Conservation (phyloP, 2,113 vertebrate genomes). For the Misgurnus mizolepis region DNA sequence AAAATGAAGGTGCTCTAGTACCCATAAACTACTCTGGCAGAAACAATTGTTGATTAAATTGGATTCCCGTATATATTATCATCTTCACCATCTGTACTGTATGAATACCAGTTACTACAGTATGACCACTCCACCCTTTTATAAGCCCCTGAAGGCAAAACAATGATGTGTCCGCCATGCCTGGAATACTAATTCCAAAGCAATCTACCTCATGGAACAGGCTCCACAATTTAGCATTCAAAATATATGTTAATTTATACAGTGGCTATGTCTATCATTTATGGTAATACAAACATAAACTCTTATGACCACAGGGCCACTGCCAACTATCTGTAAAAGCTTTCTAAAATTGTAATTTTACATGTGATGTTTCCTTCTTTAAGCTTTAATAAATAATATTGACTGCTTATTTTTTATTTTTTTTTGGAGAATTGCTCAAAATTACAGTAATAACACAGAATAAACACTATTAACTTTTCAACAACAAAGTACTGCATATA, state of each 20-base stretch:
- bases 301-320: conserved; percentile 25
- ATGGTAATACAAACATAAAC: conserved; percentile 49
- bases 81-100: background rate
- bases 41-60: background rate
- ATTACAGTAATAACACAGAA: background rate
- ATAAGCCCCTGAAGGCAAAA: conserved; percentile 35
- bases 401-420: too few relatives aligned
- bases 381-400: too few relatives aligned
- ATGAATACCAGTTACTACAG: conserved; percentile 16
- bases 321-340: conserved; percentile 29
- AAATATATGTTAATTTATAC: conserved; percentile 59
- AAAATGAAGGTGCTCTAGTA: background rate
- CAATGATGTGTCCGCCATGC: conserved; percentile 43
- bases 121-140: background rate
- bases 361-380: background rate
- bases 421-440: background rate
- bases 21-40: conserved; percentile 1
- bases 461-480: background rate
- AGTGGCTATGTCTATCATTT: conserved; percentile 50
- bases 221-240: conserved; percentile 46
- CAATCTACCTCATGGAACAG: conserved; percentile 48
- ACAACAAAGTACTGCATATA: too few relatives aligned
- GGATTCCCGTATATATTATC: background rate
- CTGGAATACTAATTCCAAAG: conserved; percentile 54
- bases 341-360: background rate